Conservation (phyloP, 2,113 vertebrate genomes). For the Manacus vitellinus region DNA sequence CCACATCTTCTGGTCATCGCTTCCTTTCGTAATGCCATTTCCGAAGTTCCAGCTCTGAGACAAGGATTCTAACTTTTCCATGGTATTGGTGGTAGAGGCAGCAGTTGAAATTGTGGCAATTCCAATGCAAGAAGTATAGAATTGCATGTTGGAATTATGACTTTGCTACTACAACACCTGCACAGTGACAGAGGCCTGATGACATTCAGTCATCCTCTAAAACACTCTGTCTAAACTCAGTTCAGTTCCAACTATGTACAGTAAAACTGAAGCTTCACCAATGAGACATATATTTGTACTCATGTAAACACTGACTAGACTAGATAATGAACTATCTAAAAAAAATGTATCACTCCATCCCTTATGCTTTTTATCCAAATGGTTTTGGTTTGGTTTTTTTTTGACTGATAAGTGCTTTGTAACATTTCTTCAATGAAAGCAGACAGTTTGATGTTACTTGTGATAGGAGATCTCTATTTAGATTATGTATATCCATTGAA, state of each 20-base stretch:
- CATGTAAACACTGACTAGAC: neutral
- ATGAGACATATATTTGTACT: neutral
- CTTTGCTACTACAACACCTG: neutral
- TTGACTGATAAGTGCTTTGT: neutral
- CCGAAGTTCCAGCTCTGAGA: neutral
- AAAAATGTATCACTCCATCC: neutral
- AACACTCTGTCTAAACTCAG: neutral
- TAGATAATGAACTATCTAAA: neutral
- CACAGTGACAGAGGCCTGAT: neutral
- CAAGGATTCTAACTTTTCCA: neutral
- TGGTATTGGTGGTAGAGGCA: neutral
- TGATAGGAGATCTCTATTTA: conserved; percentile 26
- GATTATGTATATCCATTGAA: neutral
- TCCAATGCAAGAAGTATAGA: neutral
- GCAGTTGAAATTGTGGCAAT: neutral
- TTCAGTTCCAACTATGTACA: neutral
- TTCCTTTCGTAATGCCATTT: neutral
- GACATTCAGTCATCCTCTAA: neutral
- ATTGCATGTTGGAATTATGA: neutral
- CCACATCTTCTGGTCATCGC: neutral
- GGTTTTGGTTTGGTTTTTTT: neutral
- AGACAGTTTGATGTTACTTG: neutral
- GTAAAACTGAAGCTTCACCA: neutral
- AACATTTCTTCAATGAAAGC: conserved; percentile 14
- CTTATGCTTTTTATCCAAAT: neutral